Evolutionary conservation across 2,888 invertebrate genomes (phyloP).

Genomic region (Troides oblongomaculatus): DNA sequence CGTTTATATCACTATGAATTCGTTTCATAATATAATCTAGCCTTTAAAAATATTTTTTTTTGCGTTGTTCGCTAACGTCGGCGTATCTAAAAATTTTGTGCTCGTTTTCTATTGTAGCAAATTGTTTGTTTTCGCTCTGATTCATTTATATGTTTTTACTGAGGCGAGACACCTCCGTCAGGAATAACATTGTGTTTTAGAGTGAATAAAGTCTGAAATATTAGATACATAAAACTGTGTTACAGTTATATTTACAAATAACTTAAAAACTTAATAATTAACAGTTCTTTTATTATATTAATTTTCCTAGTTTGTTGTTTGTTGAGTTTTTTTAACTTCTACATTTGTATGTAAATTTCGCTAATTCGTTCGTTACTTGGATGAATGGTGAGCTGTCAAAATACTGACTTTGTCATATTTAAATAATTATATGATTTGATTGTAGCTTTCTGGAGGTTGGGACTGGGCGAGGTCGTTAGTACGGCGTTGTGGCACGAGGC

Average conservation of each 20-base stretch:
- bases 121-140: conserved; percentile 28
- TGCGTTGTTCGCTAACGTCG: conserved; percentile 17
- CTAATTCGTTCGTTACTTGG: too few relatives aligned
- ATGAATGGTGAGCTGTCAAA: too few relatives aligned
- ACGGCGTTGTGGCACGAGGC: conserved; percentile 9
- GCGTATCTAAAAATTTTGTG: conserved; percentile 23
- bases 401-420: neutral
- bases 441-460: neutral
- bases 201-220: neutral
- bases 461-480: conserved; percentile 14
- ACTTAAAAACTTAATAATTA: too few relatives aligned
- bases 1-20: conserved; percentile 38
- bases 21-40: conserved; percentile 35
- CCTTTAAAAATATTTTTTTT: conserved; percentile 29
- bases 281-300: too few relatives aligned
- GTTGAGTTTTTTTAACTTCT: too few relatives aligned
- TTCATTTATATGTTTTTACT: conserved; percentile 25
- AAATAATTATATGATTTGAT: neutral
- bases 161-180: neutral
- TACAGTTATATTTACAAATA: too few relatives aligned
- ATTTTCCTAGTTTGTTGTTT: too few relatives aligned
- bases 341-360: too few relatives aligned
- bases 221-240: neutral
- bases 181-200: conserved; percentile 8
- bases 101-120: conserved; percentile 25